Evolutionary conservation across 2,797 vertebrate species (phyloP).

Genomic region (Kryptopterus vitreolus): DNA sequence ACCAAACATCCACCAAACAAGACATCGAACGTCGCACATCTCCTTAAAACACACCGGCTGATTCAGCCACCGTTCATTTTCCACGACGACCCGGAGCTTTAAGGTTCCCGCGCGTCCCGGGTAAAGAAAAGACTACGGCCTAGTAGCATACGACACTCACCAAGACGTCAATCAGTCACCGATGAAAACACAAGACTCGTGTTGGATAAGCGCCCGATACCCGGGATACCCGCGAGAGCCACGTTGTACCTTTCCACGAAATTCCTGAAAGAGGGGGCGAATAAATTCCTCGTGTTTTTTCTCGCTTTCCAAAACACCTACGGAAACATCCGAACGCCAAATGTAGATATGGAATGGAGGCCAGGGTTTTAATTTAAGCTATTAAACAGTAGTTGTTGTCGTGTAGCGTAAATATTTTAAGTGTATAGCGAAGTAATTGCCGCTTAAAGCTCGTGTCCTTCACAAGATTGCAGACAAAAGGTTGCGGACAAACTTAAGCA

Average conservation of each 20-base stretch:
- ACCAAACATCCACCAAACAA: neutral
- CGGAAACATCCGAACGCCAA: no score
- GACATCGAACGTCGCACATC: neutral
- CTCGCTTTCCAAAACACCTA: no score
- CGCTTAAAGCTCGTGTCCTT: neutral
- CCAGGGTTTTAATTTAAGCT: constrained; percentile 11
- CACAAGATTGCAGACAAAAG: no score
- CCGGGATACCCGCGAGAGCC: no score
- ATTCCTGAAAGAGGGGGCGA: no score
- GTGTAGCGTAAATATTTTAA: constrained; percentile 35
- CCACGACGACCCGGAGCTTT: constrained; percentile 9
- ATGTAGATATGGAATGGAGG: neutral
- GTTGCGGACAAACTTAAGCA: no score
- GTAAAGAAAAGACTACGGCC: constrained; percentile 18
- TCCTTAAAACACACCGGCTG: constrained; percentile 57
- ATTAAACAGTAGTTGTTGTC: neutral
- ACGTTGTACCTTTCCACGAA: no score
- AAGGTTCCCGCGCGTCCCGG: neutral
- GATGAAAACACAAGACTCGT: constrained; percentile 46
- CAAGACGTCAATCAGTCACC: constrained; percentile 19
- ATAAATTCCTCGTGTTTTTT: no score
- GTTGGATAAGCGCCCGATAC: constrained; percentile 34
- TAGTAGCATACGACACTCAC: constrained; percentile 23
- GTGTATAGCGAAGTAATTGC: constrained; percentile 13
- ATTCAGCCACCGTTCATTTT: constrained; percentile 12